phyloP scores from a whole-genome alignment of 2,113 vertebrate species.

The Tricholaema leucomelas region DNA sequence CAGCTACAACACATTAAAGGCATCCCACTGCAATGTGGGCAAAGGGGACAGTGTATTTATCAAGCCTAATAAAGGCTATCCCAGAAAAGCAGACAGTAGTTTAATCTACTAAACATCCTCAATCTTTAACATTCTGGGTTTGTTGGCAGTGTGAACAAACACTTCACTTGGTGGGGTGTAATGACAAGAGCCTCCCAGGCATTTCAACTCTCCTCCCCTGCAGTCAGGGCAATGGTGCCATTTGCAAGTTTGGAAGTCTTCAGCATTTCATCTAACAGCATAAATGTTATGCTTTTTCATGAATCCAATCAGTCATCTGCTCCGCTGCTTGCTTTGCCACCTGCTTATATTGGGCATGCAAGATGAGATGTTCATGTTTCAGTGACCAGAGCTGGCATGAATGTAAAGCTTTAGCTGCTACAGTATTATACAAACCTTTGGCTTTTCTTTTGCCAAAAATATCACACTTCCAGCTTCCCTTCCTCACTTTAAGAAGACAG shows the following conservation, averaged over 20 bases:
- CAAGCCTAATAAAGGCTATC: neutral
- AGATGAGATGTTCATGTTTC: neutral
- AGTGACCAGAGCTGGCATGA: neutral
- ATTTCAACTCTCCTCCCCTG: neutral
- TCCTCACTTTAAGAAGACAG: neutral
- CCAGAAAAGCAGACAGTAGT: neutral
- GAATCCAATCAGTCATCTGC: conserved; percentile 31
- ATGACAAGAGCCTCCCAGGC: neutral
- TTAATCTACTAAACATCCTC: neutral
- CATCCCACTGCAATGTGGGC: neutral
- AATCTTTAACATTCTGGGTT: neutral
- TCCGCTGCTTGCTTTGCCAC: neutral
- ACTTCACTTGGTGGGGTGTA: neutral
- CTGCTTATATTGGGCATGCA: neutral
- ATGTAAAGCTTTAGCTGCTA: neutral
- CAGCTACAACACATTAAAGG: neutral
- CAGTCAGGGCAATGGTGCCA: conserved; percentile 27
- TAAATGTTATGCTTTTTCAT: conserved; percentile 53
- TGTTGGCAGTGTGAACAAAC: neutral
- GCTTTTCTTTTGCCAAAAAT: neutral
- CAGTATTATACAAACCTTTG: neutral
- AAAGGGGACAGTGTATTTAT: neutral
- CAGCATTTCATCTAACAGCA: conserved; percentile 37
- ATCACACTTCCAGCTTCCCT: neutral
- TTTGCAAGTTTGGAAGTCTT: conserved; percentile 49